Conservation (phyloP, 2,797 vertebrate genomes). For the Paedocypris micromegethes region DNA sequence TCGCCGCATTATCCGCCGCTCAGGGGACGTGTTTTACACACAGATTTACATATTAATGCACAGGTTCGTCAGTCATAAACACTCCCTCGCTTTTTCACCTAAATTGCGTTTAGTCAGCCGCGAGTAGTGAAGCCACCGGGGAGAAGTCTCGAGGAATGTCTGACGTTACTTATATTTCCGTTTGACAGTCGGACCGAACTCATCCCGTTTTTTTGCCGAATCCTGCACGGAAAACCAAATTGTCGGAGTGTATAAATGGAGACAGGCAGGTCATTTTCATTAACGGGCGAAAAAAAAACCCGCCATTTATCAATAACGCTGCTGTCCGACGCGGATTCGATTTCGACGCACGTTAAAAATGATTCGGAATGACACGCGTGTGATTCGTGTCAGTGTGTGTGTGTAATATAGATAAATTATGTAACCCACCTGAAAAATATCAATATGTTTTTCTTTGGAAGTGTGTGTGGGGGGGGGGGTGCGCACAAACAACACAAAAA, state of each 20-base stretch:
- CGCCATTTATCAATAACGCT: slow-evolving; percentile 66
- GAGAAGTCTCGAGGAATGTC: slow-evolving; percentile 30
- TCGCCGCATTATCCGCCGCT: slow-evolving; percentile 17
- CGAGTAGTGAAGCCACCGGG: slow-evolving; percentile 31
- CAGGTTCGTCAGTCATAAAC: slow-evolving; percentile 18
- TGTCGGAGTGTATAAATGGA: slow-evolving; percentile 76
- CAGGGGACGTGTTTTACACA: slow-evolving; percentile 18
- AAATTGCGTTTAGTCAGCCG: slow-evolving; percentile 19
- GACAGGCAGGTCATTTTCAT: slow-evolving; percentile 72
- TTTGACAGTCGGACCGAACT: slow-evolving; percentile 49
- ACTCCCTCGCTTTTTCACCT: slow-evolving; percentile 16
- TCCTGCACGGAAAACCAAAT: slow-evolving; percentile 64
- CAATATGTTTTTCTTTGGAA: no score
- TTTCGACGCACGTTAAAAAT: slow-evolving; percentile 73
- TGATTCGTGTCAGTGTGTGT: no score
- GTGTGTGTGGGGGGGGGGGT: no score
- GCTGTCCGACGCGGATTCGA: slow-evolving; percentile 72
- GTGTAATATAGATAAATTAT: no score
- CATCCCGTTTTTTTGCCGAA: slow-evolving; percentile 62
- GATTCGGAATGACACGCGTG: slow-evolving; percentile 55
- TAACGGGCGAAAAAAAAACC: slow-evolving; percentile 70
- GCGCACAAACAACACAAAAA: no score
- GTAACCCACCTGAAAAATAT: no score
- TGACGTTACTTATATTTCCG: slow-evolving; percentile 43
- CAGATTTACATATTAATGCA: slow-evolving; percentile 34